phyloP scores from a whole-genome alignment of 2,113 vertebrate species.

The Neogobius melanostomus region DNA sequence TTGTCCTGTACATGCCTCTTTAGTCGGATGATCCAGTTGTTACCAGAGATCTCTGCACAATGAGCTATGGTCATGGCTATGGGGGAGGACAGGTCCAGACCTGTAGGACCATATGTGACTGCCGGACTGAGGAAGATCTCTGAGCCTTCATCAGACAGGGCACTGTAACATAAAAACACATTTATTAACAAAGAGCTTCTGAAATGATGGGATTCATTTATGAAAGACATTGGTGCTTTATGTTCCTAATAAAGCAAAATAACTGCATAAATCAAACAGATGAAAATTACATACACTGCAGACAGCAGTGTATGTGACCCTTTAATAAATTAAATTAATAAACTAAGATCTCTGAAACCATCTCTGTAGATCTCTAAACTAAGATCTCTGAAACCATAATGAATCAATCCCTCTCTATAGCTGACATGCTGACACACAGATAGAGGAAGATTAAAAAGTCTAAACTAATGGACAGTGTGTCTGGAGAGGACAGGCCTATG shows the following conservation, averaged over 20 bases:
- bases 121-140: constrained; percentile 88
- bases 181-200: neutral
- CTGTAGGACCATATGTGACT: constrained; percentile 87
- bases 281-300: constrained; percentile 29
- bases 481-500: constrained; percentile 67
- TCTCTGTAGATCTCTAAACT: too few species aligned
- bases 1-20: constrained; percentile 83
- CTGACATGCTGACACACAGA: constrained; percentile 64
- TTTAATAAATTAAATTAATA: constrained; percentile 37
- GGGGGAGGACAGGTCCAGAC: constrained; percentile 81
- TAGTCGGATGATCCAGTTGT: constrained; percentile 87
- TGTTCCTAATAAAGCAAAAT: neutral
- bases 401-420: constrained; percentile 63
- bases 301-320: constrained; percentile 25
- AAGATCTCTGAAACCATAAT: constrained; percentile 46
- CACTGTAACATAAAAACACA: constrained; percentile 58
- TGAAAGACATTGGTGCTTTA: neutral
- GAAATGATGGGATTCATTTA: neutral
- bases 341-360: constrained; percentile 21
- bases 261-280: constrained; percentile 3
- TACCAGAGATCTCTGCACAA: constrained; percentile 81
- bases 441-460: constrained; percentile 70
- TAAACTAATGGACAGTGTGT: constrained; percentile 70
- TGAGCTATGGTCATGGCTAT: constrained; percentile 88
- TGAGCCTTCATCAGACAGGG: constrained; percentile 80